phyloP scores from a whole-genome alignment of 2,113 vertebrate species.

The Xenopus borealis region DNA sequence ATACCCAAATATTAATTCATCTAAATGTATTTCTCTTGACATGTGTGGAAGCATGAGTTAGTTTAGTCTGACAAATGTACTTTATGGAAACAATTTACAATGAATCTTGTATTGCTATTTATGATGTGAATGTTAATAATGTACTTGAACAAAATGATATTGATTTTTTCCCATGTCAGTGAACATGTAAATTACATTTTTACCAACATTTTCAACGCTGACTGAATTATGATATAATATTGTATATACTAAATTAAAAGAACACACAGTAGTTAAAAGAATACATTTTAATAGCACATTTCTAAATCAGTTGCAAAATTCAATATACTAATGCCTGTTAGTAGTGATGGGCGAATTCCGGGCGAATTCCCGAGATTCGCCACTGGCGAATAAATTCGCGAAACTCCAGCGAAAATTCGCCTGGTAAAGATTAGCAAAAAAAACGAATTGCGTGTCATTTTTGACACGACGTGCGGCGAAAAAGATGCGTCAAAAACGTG shows the following conservation, averaged over 20 bases:
- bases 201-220: constrained; percentile 22
- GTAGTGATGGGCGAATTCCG: too few relatives aligned
- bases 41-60: constrained; percentile 25
- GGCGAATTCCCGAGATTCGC: too few relatives aligned
- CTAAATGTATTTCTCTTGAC: constrained; percentile 41
- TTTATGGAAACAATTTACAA: constrained; percentile 27
- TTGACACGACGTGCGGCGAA: too few relatives aligned
- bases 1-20: constrained; percentile 28
- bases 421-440: too few relatives aligned
- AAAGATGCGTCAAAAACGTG: too few relatives aligned
- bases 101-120: constrained; percentile 31
- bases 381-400: too few relatives aligned
- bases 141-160: constrained; percentile 28
- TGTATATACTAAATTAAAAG: constrained; percentile 25
- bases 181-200: constrained; percentile 41
- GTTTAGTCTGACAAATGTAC: constrained; percentile 37
- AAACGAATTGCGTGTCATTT: too few relatives aligned
- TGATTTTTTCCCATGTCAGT: constrained; percentile 35
- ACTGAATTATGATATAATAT: constrained; percentile 42
- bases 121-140: constrained; percentile 29
- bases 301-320: constrained; percentile 28
- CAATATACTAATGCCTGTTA: constrained; percentile 11
- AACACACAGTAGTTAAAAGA: constrained; percentile 24
- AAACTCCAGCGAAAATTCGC: too few relatives aligned
- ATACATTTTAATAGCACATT: constrained; percentile 22